Evolutionary conservation across 2,797 vertebrate species (phyloP), one percentile per base, ranked within the genome.

Genomic region (Poecilia velifera): DNA sequence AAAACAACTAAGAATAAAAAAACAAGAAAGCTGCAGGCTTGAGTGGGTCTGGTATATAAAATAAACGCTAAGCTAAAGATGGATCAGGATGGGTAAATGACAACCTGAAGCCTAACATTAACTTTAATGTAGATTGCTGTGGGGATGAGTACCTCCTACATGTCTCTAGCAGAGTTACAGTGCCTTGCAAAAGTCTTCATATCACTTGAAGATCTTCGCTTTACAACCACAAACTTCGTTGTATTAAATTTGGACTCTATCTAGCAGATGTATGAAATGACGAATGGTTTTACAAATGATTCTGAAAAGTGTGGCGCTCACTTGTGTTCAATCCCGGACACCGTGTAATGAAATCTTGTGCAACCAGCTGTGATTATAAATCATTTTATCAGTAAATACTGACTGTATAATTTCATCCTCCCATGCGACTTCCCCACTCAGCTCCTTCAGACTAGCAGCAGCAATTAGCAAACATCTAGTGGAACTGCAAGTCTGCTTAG

Each of bases 71-170:
- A 81, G 68, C 82, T 82, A 59, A 86, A 90, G 68, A 80, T 72
- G 6, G 74, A 80, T 84, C 77, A 84, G 81, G 76, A 81, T 46
- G 57, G 86, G 78, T 82, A 76, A 43, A 76, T 81, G 43, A 41
- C 66, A 51, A 79, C 28, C 68, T 53, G 51, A 78, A 68, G 41
- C 57, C 10, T 39, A 14, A 73, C 74, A 80, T 86, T 84, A 83
- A 76, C 77, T 90, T 89, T 90, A 82, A 87, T 78, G 79, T 82
- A 84, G 25, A 43, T 77, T 86, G 74, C 79, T 78, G 78, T 74
- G 80, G 70, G 76, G 45, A 77, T 43, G 36, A 75, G 59, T 68
- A 80, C 55, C 71, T 82, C 77, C 74, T 71, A 75, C 73, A 84
- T 75, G 85, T 88, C 18, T 71, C 4, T 47, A 43, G 87, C 86